Evolutionary conservation across 2,888 invertebrate species (phyloP).

Genomic region (Platycnemis pennipes): DNA sequence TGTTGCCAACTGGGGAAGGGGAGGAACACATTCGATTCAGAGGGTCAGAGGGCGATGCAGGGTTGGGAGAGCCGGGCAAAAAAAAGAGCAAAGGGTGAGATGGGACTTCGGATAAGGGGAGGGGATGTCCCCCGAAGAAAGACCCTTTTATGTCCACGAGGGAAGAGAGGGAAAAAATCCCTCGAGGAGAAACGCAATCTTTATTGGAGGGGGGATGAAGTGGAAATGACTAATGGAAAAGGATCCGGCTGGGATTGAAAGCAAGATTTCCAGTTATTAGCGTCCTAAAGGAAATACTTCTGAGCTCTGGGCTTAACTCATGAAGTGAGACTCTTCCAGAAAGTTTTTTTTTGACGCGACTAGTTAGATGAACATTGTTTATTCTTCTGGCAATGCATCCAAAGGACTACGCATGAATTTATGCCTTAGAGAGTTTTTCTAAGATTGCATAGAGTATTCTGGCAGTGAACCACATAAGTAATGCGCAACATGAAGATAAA

Average conservation of each 20-base stretch:
- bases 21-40: neutral
- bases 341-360: neutral
- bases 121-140: neutral
- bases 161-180: neutral
- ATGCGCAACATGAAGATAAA: too few relatives aligned
- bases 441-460: too few relatives aligned
- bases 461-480: too few relatives aligned
- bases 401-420: too few relatives aligned
- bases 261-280: slow-evolving; percentile 32
- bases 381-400: too few relatives aligned
- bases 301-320: neutral
- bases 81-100: neutral
- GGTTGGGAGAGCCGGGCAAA: neutral
- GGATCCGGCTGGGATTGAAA: neutral
- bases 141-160: slow-evolving; percentile 6
- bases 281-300: neutral
- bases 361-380: too few relatives aligned
- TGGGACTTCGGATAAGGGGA: neutral
- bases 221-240: slow-evolving; percentile 50
- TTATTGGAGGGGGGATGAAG: slow-evolving; percentile 23
- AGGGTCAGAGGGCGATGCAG: neutral
- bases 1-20: neutral
- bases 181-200: neutral
- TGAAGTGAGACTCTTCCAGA: neutral
- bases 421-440: too few relatives aligned